Percentiles rank a stretch among this genome's conserved stretches.
phyloP scores from a whole-genome alignment of 2,113 vertebrate genomes.

The Aegotheles bennettii region DNA sequence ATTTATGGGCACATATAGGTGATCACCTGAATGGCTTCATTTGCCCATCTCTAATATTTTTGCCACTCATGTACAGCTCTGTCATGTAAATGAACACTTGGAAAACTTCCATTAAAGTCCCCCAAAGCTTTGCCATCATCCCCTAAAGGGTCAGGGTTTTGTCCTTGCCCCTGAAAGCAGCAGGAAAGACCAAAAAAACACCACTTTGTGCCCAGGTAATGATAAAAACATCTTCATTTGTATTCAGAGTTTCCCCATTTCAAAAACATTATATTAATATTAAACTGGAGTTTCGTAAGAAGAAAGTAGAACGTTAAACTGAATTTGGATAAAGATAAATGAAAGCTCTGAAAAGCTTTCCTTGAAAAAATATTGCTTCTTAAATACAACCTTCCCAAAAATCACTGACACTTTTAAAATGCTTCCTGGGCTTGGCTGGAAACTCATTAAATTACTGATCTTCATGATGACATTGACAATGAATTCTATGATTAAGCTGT shows the following conservation, averaged over 20 bases:
- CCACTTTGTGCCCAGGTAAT: not conserved
- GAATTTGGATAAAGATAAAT: not conserved
- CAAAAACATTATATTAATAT: not conserved
- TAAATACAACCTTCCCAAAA: not conserved
- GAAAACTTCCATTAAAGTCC: not conserved
- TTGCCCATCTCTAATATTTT: not conserved
- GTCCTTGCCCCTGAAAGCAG: not conserved
- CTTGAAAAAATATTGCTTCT: not conserved
- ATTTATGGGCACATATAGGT: not conserved
- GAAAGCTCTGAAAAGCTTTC: not conserved
- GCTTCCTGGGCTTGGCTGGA: conserved; percentile 8
- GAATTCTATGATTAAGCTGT: not conserved
- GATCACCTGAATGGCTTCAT: not conserved
- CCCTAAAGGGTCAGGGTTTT: not conserved
- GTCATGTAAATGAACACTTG: not conserved
- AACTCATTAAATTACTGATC: conserved; percentile 15
- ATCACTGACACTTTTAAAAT: not conserved
- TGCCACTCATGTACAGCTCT: not conserved
- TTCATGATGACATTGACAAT: conserved; percentile 13
- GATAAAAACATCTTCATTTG: not conserved
- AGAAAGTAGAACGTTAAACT: not conserved
- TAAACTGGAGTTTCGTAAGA: not conserved
- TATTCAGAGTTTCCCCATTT: not conserved
- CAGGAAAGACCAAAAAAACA: not conserved
- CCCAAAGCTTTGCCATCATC: not conserved